A percentile compares a stretch with the other conserved stretches of the same genome.
Evolutionary conservation across 1,140 invertebrate genomes (phyloP).

Genomic region (Drepana arcuata): DNA sequence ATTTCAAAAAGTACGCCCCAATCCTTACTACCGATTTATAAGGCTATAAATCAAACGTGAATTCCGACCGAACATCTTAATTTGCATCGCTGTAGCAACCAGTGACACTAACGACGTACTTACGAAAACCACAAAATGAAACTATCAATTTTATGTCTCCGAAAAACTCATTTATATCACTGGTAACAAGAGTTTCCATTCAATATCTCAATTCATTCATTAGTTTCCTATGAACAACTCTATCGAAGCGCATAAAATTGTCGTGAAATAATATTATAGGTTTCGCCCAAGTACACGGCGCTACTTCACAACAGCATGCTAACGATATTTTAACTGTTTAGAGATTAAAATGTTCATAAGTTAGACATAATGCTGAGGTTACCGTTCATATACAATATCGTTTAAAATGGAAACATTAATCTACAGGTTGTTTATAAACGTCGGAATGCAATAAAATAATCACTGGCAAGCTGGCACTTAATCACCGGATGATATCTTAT

Average conservation of each 20-base stretch:
- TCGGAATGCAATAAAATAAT: slow-evolving; percentile 63
- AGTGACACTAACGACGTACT: slow-evolving; percentile 57
- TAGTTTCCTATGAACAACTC: no score
- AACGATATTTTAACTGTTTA: slow-evolving; percentile 15
- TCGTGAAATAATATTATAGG: no score
- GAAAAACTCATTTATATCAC: slow-evolving; percentile 52
- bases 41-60: slow-evolving; percentile 51
- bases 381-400: slow-evolving; percentile 21
- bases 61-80: slow-evolving; percentile 56
- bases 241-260: no score
- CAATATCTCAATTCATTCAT: no score
- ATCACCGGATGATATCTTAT: slow-evolving; percentile 58
- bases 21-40: slow-evolving; percentile 20
- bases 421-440: slow-evolving; percentile 35
- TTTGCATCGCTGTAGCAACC: slow-evolving; percentile 50
- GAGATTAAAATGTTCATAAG: slow-evolving; percentile 13
- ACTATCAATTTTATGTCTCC: slow-evolving; percentile 60
- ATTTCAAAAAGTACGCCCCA: slow-evolving; percentile 12
- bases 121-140: slow-evolving; percentile 62
- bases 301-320: slow-evolving; percentile 17
- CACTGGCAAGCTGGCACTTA: slow-evolving; percentile 34
- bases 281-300: no score
- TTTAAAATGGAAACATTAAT: slow-evolving; percentile 33
- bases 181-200: no score
- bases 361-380: slow-evolving; percentile 11